phyloP scores from a whole-genome alignment of 2,888 invertebrate genomes.

The Mesoligia furuncula region DNA sequence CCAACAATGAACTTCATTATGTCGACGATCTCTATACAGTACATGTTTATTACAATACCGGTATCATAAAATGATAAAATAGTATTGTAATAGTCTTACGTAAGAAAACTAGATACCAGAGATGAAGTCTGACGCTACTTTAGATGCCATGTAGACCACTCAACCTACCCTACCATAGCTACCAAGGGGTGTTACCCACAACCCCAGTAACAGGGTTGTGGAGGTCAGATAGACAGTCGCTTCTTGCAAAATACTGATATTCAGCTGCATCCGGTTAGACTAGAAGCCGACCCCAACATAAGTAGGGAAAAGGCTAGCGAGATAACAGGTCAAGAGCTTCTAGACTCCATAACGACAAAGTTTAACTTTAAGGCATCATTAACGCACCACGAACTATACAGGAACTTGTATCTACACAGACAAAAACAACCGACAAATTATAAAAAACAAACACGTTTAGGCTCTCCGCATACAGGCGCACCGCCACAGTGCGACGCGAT shows the following conservation, averaged over 20 bases:
- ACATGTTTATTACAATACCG: conserved; percentile 39
- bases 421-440: conserved; percentile 19
- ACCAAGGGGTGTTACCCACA: no score
- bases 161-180: no score
- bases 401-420: conserved; percentile 1
- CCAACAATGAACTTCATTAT: conserved; percentile 50
- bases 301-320: not conserved
- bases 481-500: not conserved
- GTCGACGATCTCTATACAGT: conserved; percentile 15
- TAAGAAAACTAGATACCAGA: no score
- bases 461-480: not conserved
- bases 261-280: no score
- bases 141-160: no score
- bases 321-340: not conserved
- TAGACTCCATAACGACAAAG: not conserved
- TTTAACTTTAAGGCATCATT: not conserved
- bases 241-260: no score
- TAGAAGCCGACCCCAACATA: not conserved
- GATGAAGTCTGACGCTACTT: not conserved
- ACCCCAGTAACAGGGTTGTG: not conserved
- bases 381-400: conserved; percentile 3
- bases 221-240: not conserved
- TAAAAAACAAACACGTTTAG: conserved; percentile 40
- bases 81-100: conserved; percentile 35
- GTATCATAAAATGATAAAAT: conserved; percentile 42